Conservation (phyloP, 2,797 vertebrate genomes). For the Emydoidea blandingii region DNA sequence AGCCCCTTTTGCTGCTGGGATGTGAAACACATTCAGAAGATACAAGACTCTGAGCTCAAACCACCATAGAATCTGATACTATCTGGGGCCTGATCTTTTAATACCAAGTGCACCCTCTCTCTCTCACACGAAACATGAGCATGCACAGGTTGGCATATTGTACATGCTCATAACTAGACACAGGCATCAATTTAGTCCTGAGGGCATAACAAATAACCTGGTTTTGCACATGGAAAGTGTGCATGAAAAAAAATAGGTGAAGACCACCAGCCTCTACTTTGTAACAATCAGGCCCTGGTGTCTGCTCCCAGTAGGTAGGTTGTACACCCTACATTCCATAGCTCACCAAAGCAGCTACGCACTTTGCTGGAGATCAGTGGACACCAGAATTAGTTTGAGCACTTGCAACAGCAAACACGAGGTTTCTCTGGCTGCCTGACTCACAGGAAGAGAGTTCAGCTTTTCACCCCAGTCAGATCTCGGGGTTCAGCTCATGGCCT, state of each 20-base stretch:
- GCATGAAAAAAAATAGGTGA: fast-evolving
- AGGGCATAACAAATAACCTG: neutral
- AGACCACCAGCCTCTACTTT: neutral
- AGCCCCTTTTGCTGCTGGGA: neutral
- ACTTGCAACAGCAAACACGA: neutral
- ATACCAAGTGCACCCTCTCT: neutral
- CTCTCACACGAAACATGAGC: neutral
- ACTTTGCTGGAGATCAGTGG: fast-evolving
- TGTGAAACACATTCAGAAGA: neutral
- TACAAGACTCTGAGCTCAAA: neutral
- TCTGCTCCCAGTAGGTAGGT: neutral
- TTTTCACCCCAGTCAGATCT: neutral
- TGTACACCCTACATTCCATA: neutral
- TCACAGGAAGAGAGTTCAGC: neutral
- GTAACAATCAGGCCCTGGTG: fast-evolving
- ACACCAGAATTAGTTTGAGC: neutral
- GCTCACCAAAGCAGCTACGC: neutral
- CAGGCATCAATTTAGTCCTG: neutral
- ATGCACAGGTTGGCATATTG: neutral
- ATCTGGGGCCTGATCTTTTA: neutral
- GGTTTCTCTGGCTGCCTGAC: neutral
- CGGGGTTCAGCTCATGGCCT: neutral
- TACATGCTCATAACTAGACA: neutral
- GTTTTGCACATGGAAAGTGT: neutral
- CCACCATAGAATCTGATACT: neutral